Base-by-base conservation (phyloP, 2,888 invertebrate species). In the Choristoneura rosaceana region DNA sequence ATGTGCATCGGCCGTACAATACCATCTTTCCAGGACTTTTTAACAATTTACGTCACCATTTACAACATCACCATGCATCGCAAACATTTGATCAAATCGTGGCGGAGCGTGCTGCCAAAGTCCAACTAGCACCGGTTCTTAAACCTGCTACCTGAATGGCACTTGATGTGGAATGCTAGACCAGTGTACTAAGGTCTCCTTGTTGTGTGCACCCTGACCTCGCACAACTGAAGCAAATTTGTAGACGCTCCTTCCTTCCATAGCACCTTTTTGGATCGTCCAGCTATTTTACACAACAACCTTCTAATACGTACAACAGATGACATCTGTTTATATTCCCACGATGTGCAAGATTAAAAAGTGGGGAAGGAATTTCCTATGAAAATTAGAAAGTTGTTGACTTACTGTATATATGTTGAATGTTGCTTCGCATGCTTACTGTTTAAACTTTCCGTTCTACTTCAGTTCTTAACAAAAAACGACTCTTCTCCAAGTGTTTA, bases 201-300 rank as follows among this genome's bases (percentile, higher is more conserved):
- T 84, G 82, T 88, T 91, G 90, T 93, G 89, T 92, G 92, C 93
- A 93, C 93, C 83, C 84, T 84, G 87, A 84, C 89, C 88, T 82
- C 83, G 92, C 92, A 92, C 90, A 84, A 87, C 89, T 90, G 87
- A 61, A 80, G 78, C 81, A 84, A 88, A 90, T 45, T 62, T 79
- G 85, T 93, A 93, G 92, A 83, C 92, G 93, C 93, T 93, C 93
- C 93, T 94, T 92, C 91, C 92, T 94, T 91, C 93, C 91, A 92
- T 90, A 88, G 91, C 91, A 91, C 90, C 92, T 93, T 93, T 93
- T 84, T 92, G 93, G 93, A 91, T 93, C 94, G 93, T 94, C 93
- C 93, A 92, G 92, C 90, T 90, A 88, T 81, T 78, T 79, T 77
- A 47, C n/a, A 25, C 63, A 58, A 84, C 83, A 84, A 88, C 87